Evolutionary conservation across 2,888 invertebrate species (phyloP).

Genomic region (Junonia oenone): DNA sequence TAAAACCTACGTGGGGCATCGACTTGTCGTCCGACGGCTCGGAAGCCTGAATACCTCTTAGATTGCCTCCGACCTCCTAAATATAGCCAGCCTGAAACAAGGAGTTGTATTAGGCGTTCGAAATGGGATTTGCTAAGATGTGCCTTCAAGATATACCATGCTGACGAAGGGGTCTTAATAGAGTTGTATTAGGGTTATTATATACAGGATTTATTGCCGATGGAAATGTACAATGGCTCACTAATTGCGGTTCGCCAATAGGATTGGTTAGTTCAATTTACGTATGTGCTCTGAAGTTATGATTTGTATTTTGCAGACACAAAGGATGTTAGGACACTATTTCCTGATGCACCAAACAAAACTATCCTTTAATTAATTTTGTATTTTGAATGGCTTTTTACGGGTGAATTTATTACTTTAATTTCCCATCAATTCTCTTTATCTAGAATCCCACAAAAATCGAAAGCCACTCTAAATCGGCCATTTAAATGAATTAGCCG

Average conservation of each 20-base stretch:
- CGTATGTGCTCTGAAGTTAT: conserved; percentile 9
- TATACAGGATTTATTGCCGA: conserved; percentile 40
- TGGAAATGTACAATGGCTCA: conserved; percentile 38
- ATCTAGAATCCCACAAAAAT: conserved; percentile 40
- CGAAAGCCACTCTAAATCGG: conserved; percentile 46
- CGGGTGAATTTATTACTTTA: no score
- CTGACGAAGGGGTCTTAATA: conserved; percentile 46
- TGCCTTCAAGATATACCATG: conserved; percentile 32
- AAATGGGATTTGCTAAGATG: conserved; percentile 52
- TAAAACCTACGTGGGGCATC: conserved; percentile 59
- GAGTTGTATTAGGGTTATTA: conserved; percentile 45
- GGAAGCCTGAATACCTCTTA: conserved; percentile 71
- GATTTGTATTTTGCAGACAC: conserved; percentile 14
- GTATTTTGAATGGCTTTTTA: no score
- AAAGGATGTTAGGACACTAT: not conserved
- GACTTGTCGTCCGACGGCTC: conserved; percentile 49
- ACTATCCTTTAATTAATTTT: no score
- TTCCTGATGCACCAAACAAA: not conserved
- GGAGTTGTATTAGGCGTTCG: conserved; percentile 59
- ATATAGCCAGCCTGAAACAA: conserved; percentile 66
- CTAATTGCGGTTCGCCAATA: conserved; percentile 37
- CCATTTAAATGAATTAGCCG: conserved; percentile 76
- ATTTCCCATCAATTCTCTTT: not conserved
- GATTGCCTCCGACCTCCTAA: conserved; percentile 67
- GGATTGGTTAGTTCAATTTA: conserved; percentile 28